Base-by-base conservation (phyloP, 2,888 invertebrate species). In the Hoplodrina ambigua region DNA sequence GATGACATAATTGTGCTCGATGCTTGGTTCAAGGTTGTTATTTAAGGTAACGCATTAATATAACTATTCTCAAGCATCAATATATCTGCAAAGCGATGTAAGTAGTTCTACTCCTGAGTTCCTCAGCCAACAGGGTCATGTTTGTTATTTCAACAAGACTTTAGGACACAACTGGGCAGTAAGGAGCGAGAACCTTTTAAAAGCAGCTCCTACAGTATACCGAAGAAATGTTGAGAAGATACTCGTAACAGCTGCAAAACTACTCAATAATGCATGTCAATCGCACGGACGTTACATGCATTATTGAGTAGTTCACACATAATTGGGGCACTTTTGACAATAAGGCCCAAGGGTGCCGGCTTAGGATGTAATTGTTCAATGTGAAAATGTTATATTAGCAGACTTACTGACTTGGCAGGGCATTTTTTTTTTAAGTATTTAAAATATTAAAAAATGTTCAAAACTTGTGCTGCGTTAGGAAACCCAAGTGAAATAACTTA, bases 171-270 rank as follows among this genome's bases (percentile, higher is more conserved):
- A 62, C 20, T 69, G 55, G 65, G 60, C 63, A 20, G 15, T 17
- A 20, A 15, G 17, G 52, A 64, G 7, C 25, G 25, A 17, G 10
- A 49, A 52, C 30, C 49, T 70, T 80, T 66, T 71, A 78, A 56
- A 81, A 49, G 30, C 56, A 60, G 60, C 25, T 69, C 54, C 37
- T 68, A 53, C 53, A 50, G 61, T 67, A 72, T 68, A 64, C 44
- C 41, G 57, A 20, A 58, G 44, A 60, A 74, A 65, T 50, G 53
- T 25, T 53, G 60, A 33, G 56, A 70, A 61, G 33, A 71, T 72
- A 59, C 49, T 68, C 37, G 75, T 74, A 72, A 74, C 74, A 81
- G 75, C 70, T 75, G 78, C 59, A 72, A 56, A 67, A 78, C 68
- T 61, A n/a, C 53, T 78, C 62, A 78, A 82, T 69, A 78, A 83